Base-by-base conservation (phyloP, 2,113 vertebrate genomes). In the Melanocharis versteri region DNA sequence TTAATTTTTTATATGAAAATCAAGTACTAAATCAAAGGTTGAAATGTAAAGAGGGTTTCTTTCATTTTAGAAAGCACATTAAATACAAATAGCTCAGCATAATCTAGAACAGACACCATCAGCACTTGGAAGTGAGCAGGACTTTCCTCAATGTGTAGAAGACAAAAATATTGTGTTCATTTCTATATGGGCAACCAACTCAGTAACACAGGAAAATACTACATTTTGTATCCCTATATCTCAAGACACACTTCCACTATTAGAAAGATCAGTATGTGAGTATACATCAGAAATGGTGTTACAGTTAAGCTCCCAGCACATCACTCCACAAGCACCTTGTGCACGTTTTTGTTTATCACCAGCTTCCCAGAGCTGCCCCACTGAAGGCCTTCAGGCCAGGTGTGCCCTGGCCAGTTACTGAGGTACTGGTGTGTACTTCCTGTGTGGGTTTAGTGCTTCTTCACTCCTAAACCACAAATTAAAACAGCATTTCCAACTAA, bases 301-400 rank as follows among this genome's bases (percentile, higher is more conserved):
- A 44, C 6, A 87, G 23, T 35, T 68, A 62, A 75, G 64, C 22
- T n/a, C 30, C 22, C 35, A 79, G 11, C n/a, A 56, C 28, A 14
- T 37, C 24, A 56, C 35, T 82, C 44, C 11, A 6, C 15, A 42
- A 65, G 20, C 48, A 75, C 27, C 13, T 9, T 57, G 26, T 56
- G n/a, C 24, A 26, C 0, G 0, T 19, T 68, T 91, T 85, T 51
- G 9, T n/a, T 91, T 35, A 71, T 44, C 40, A 69, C 1, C 37
- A 47, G 15, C 42, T 61, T 76, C 27, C 44, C 45, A 66, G 42
- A 60, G 20, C 35, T 79, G 68, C 20, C 76, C 11, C n/a, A 57
- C 15, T 0, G 1, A 22, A 28, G 7, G 8, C 37, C 8, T 65
- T 64, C 21, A 76, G 70, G 15, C 11, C 48, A 30, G 5, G 15